These are phyloP conservation scores for Antrozous pallidus DNA, from an alignment of 2,797 vertebrate species.

Conservation along the genomic window DNA sequence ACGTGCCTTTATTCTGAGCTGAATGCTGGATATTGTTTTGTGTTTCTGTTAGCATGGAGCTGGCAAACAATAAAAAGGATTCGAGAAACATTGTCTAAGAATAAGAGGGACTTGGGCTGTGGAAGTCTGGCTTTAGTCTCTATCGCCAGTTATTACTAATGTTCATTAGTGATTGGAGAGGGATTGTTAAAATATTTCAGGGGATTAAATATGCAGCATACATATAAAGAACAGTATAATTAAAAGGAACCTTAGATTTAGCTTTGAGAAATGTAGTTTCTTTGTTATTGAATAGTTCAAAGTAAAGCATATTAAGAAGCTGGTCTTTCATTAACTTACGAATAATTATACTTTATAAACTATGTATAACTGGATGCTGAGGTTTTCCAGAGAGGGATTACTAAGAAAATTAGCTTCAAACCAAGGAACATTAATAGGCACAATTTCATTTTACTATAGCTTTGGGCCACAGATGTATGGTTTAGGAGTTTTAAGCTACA, in stretches of 20 bases:
- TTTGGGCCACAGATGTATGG: background rate
- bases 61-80: background rate
- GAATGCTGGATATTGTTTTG: background rate
- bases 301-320: slow-evolving; percentile 45
- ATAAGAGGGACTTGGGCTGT: background rate
- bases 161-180: background rate
- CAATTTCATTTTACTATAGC: background rate
- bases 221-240: background rate
- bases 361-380: background rate
- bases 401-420: slow-evolving; percentile 36
- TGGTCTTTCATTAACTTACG: slow-evolving; percentile 43
- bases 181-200: background rate
- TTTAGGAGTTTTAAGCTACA: background rate
- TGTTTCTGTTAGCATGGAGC: background rate
- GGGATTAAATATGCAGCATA: background rate
- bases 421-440: background rate
- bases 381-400: slow-evolving; percentile 26
- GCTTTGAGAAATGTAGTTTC: slow-evolving; percentile 40
- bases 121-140: background rate
- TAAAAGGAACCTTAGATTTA: background rate
- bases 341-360: slow-evolving; percentile 20
- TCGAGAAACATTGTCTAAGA: background rate
- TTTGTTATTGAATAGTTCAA: slow-evolving; percentile 41
- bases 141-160: background rate
- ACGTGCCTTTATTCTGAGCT: background rate